Conservation (phyloP, 37 sponge, comb jelly and placozoan genomes). For the Ianthella basta region DNA sequence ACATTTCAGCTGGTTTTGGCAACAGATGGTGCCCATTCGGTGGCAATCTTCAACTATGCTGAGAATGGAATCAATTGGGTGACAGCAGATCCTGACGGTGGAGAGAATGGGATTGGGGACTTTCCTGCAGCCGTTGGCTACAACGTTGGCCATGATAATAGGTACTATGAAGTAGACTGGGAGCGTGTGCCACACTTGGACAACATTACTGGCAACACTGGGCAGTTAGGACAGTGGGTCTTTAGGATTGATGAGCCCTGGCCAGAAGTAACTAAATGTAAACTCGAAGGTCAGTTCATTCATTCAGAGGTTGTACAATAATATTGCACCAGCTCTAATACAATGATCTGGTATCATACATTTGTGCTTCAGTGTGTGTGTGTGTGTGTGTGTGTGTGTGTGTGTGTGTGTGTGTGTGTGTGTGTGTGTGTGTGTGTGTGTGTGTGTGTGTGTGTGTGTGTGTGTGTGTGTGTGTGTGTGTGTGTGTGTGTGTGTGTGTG, state of each 20-base stretch:
- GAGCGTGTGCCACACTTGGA: background rate
- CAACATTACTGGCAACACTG: slow-evolving; percentile 4
- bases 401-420: too few species aligned
- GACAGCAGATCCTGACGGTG: background rate
- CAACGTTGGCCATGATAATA: background rate
- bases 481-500: too few species aligned
- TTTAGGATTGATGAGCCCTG: background rate
- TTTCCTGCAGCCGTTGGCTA: background rate
- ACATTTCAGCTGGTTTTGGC: background rate
- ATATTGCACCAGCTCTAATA: background rate
- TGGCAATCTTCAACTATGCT: background rate
- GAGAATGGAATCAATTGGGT: background rate
- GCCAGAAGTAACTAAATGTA: background rate
- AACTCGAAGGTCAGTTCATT: background rate
- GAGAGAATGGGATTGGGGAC: background rate
- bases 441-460: too few species aligned
- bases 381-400: too few species aligned
- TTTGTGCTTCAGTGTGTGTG: too few species aligned
- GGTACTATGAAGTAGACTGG: background rate
- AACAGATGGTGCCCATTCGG: background rate
- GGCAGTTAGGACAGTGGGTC: background rate
- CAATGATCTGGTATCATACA: background rate
- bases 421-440: too few species aligned
- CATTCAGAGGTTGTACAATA: background rate
- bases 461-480: too few species aligned